phyloP scores from a whole-genome alignment of 2,113 vertebrate species.

The Alces alces region DNA sequence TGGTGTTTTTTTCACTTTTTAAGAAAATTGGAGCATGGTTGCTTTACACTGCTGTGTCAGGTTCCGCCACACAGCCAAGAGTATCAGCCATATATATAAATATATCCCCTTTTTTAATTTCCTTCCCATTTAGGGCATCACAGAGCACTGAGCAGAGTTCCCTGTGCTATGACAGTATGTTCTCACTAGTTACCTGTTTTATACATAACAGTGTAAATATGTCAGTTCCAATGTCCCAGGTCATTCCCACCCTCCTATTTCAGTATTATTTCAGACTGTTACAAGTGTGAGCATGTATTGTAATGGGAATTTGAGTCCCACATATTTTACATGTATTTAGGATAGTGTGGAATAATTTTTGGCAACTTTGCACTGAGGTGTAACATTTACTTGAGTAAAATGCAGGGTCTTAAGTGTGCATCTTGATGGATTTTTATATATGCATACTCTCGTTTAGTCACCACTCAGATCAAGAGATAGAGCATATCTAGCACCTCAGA shows the following conservation, averaged over 20 bases:
- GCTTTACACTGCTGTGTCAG: not conserved
- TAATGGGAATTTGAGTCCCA: not conserved
- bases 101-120: not conserved
- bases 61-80: not conserved
- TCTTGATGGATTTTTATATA: not conserved
- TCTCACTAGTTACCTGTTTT: not conserved
- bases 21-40: not conserved
- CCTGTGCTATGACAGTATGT: not conserved
- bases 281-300: not conserved
- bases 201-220: not conserved
- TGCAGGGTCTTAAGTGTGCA: not conserved
- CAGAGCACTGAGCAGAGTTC: not conserved
- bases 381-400: not conserved
- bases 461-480: not conserved
- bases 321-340: not conserved
- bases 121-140: not conserved
- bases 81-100: not conserved
- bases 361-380: not conserved
- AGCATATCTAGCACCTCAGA: not conserved
- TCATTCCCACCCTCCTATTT: not conserved
- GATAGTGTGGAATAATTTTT: not conserved
- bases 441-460: not conserved
- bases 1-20: not conserved
- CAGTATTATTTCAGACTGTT: not conserved
- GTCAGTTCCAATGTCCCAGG: not conserved